Conservation (phyloP, 2,113 vertebrate species). For the Tupaia tana region DNA sequence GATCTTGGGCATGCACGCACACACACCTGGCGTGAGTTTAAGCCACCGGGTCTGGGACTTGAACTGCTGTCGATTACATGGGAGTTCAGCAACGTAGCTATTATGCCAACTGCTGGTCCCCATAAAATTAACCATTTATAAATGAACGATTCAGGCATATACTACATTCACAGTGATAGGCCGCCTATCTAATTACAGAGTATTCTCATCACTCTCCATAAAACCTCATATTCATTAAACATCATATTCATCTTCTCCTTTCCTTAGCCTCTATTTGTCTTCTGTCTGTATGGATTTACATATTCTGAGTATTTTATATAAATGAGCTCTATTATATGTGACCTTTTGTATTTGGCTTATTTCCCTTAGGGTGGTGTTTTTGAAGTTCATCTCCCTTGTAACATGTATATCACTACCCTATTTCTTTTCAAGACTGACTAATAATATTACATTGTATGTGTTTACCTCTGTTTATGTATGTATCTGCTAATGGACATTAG, state of each 20-base stretch:
- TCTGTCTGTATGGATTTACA: neutral
- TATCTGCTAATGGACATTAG: no score
- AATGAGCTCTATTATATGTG: neutral
- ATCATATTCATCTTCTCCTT: neutral
- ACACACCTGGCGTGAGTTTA: no score
- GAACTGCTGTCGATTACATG: no score
- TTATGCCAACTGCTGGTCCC: no score
- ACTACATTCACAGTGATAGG: neutral
- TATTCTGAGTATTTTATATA: neutral
- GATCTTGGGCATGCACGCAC: no score
- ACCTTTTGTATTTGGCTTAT: slow-evolving; percentile 19
- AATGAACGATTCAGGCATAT: neutral
- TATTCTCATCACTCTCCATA: no score
- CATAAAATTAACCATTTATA: neutral
- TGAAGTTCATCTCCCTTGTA: neutral
- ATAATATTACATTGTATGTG: no score
- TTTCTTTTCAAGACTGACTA: neutral
- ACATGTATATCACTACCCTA: neutral
- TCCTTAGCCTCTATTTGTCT: neutral
- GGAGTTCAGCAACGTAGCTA: no score
- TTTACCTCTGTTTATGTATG: no score
- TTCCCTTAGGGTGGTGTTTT: neutral
- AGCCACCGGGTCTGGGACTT: no score
- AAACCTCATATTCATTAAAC: neutral
- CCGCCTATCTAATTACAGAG: neutral